Evolutionary conservation across 2,888 invertebrate species (phyloP).

Genomic region (Apantesis nais): DNA sequence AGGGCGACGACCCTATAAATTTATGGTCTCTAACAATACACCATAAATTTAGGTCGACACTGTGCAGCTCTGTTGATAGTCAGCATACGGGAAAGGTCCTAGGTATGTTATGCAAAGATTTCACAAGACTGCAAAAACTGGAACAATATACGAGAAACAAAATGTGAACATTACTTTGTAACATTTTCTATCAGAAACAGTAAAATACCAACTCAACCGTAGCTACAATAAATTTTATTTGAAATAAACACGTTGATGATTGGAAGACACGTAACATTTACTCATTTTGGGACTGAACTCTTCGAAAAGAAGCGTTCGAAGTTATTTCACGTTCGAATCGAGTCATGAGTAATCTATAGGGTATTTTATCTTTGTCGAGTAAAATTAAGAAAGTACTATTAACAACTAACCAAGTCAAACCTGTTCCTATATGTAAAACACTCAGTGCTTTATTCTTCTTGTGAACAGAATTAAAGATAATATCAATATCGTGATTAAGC

Average conservation of each 20-base stretch:
- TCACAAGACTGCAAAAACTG: constrained; percentile 21
- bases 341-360: constrained; percentile 30
- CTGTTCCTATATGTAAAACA: constrained; percentile 27
- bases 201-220: constrained; percentile 34
- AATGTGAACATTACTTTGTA: constrained; percentile 24
- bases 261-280: constrained; percentile 57
- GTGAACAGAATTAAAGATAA: constrained; percentile 36
- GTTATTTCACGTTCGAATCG: constrained; percentile 45
- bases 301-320: constrained; percentile 33
- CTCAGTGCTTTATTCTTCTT: constrained; percentile 25
- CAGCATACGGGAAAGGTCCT: constrained; percentile 27
- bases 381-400: constrained; percentile 19
- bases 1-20: constrained; percentile 61
- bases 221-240: constrained; percentile 50
- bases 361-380: constrained; percentile 14
- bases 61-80: constrained; percentile 30
- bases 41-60: constrained; percentile 63
- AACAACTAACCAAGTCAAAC: constrained; percentile 17
- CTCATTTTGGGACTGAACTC: constrained; percentile 26
- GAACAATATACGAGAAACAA: constrained; percentile 17
- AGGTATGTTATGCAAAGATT: constrained; percentile 17
- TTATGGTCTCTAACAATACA: constrained; percentile 67
- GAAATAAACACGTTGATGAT: constrained; percentile 55
- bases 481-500: constrained; percentile 51
- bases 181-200: constrained; percentile 30